Percentiles rank a stretch among this genome's conserved stretches.
phyloP scores from a whole-genome alignment of 2,113 vertebrate genomes.

The Cyphomyrus plagiostoma region DNA sequence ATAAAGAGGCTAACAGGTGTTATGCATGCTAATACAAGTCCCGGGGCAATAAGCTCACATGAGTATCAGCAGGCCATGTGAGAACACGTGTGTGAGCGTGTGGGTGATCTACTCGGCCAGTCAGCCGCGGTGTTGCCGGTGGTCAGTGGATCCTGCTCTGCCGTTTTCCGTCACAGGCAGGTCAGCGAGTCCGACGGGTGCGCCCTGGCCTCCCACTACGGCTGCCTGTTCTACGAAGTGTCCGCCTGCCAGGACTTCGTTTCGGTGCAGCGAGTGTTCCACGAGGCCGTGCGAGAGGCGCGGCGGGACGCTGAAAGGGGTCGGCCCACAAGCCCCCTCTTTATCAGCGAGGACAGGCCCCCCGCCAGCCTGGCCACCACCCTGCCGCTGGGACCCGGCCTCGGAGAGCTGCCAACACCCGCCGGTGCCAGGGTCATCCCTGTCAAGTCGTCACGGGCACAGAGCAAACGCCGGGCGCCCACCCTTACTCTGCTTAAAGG shows the following conservation, averaged over 20 bases:
- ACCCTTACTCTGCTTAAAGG: conserved; percentile 80
- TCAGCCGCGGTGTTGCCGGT: background rate
- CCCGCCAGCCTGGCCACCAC: conserved; percentile 42
- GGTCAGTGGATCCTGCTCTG: background rate
- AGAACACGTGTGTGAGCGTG: background rate
- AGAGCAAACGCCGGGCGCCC: conserved; percentile 81
- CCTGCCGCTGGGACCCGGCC: conserved; percentile 57
- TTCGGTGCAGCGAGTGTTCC: conserved; percentile 71
- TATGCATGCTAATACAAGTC: background rate
- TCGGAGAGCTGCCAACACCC: conserved; percentile 75
- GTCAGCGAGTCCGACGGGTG: conserved; percentile 70
- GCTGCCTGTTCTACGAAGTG: conserved; percentile 75
- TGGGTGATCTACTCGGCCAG: background rate
- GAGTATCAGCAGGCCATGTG: background rate
- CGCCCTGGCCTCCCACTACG: conserved; percentile 62
- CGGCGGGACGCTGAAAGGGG: conserved; percentile 50
- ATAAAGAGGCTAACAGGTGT: background rate
- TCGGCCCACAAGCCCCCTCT: conserved; percentile 51
- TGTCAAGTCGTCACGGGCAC: conserved; percentile 78
- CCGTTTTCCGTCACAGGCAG: conserved; percentile 59
- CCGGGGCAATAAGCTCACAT: background rate
- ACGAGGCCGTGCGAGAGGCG: conserved; percentile 70
- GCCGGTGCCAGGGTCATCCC: conserved; percentile 83
- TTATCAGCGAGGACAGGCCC: conserved; percentile 66
- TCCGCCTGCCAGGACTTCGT: conserved; percentile 76